A percentile compares a stretch with the other conserved stretches of the same genome.
Evolutionary conservation across 2,888 invertebrate genomes (phyloP).

Genomic region (Pristionchus fissidentatus): DNA sequence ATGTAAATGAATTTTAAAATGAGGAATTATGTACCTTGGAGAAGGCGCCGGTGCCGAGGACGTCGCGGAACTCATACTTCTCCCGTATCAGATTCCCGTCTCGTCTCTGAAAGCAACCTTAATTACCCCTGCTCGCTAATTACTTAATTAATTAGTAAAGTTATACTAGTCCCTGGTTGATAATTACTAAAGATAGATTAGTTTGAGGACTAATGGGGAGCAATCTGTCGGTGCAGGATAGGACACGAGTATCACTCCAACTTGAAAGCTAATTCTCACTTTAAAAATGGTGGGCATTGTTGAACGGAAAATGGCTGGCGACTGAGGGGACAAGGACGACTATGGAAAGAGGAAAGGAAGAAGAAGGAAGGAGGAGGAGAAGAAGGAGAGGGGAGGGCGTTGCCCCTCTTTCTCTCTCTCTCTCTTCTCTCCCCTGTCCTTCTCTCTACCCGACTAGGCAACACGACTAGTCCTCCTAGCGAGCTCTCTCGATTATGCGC

Average conservation of each 20-base stretch:
- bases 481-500: background rate
- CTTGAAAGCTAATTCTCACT: no score
- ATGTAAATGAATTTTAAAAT: no score
- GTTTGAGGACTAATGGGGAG: no score
- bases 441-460: conserved; percentile 30
- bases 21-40: conserved; percentile 61
- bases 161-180: no score
- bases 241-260: no score
- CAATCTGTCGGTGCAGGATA: background rate
- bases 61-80: conserved; percentile 73
- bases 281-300: conserved; percentile 38
- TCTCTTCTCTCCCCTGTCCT: conserved; percentile 25
- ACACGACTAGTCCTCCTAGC: background rate
- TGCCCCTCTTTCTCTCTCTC: background rate
- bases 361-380: conserved; percentile 16
- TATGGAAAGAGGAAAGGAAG: background rate
- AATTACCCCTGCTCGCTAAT: no score
- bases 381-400: background rate
- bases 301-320: background rate
- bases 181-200: no score
- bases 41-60: conserved; percentile 75
- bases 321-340: background rate
- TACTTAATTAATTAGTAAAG: no score
- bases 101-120: conserved; percentile 62
- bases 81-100: conserved; percentile 64